phyloP scores from a whole-genome alignment of 2,797 vertebrate species.

The Hozukius guyotensis region DNA sequence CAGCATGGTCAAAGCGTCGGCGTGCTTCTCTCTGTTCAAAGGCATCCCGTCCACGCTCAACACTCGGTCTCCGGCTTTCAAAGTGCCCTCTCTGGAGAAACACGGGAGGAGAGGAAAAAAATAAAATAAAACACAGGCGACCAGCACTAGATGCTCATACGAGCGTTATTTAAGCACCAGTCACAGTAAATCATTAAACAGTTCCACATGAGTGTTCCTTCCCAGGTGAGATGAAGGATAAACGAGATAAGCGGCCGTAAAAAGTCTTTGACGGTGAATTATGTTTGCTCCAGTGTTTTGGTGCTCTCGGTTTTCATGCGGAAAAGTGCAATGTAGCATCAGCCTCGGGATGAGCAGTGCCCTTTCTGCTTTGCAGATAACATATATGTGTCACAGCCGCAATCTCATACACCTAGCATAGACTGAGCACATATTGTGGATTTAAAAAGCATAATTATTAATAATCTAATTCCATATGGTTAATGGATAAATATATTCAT shows the following conservation, averaged over 20 bases:
- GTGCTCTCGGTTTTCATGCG: slow-evolving; percentile 23
- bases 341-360: slow-evolving; percentile 63
- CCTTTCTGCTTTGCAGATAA: slow-evolving; percentile 68
- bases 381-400: slow-evolving; percentile 42
- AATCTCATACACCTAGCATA: slow-evolving; percentile 34
- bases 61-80: slow-evolving; percentile 93
- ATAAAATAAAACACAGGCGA: background rate
- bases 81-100: slow-evolving; percentile 89
- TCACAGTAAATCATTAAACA: slow-evolving; percentile 63
- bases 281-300: slow-evolving; percentile 57
- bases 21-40: slow-evolving; percentile 90
- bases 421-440: background rate
- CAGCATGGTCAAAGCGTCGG: slow-evolving; percentile 90
- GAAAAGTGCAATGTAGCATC: slow-evolving; percentile 56
- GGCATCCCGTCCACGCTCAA: slow-evolving; percentile 94
- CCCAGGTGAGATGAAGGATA: slow-evolving; percentile 71
- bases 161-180: slow-evolving; percentile 38
- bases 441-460: background rate
- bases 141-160: slow-evolving; percentile 24
- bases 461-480: background rate
- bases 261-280: slow-evolving; percentile 63
- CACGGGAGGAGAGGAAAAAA: slow-evolving; percentile 4
- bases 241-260: slow-evolving; percentile 54
- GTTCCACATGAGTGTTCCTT: slow-evolving; percentile 62
- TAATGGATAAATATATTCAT: background rate